phyloP scores from a whole-genome alignment of 2,113 vertebrate species.

The Atherinomorus stipes region DNA sequence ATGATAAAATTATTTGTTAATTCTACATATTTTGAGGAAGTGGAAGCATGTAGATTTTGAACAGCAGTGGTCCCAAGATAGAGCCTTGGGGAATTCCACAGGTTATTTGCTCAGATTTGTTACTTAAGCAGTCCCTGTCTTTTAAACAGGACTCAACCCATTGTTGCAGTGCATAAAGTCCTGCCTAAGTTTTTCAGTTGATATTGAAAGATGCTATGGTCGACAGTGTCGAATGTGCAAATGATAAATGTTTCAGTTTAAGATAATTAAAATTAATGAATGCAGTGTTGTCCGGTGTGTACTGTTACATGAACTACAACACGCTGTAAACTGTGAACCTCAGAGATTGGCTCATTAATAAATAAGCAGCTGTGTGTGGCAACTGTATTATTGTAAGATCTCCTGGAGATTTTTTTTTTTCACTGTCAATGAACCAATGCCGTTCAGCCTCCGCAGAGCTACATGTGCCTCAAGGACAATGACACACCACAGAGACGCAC shows the following conservation, averaged over 20 bases:
- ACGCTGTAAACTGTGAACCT: conserved; percentile 6
- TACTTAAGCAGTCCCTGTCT: too few relatives aligned
- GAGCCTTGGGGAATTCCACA: too few relatives aligned
- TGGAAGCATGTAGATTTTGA: too few relatives aligned
- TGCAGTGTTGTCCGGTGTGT: background rate
- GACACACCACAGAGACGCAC: conserved; percentile 14
- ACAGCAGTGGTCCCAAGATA: too few relatives aligned
- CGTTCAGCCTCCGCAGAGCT: conserved; percentile 8
- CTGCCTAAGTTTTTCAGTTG: too few relatives aligned
- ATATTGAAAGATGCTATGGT: too few relatives aligned
- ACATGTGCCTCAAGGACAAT: conserved; percentile 38
- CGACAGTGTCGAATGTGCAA: background rate
- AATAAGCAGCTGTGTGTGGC: conserved; percentile 35
- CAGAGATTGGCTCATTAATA: conserved; percentile 28
- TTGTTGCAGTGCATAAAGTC: too few relatives aligned
- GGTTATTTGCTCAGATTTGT: too few relatives aligned
- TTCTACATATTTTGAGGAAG: too few relatives aligned
- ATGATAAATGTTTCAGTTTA: background rate
- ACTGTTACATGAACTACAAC: conserved; percentile 6
- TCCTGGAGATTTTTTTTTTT: conserved; percentile 18
- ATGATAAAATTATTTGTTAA: too few relatives aligned
- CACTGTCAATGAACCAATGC: conserved; percentile 1
- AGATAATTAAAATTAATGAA: background rate
- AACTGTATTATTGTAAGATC: conserved; percentile 25
- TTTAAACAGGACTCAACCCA: too few relatives aligned